phyloP scores from a whole-genome alignment of 2,797 vertebrate species.

The Crenichthys baileyi region DNA sequence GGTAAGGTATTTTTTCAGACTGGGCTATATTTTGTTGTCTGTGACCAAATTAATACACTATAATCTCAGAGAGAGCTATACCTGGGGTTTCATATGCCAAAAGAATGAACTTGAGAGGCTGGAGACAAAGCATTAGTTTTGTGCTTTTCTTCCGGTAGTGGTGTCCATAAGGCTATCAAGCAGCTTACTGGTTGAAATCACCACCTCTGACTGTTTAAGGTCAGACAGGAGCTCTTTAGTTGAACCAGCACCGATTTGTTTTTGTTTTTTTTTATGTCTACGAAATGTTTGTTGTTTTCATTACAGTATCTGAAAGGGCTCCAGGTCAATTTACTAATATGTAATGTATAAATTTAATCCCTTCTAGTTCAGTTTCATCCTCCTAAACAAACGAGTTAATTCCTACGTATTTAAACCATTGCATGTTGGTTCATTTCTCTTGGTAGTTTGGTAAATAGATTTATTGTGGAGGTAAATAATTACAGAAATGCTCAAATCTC shows the following conservation, averaged over 20 bases:
- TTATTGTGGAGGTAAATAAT: background rate
- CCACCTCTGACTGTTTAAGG: background rate
- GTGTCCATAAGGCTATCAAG: background rate
- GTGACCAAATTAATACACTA: background rate
- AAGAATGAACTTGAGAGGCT: background rate
- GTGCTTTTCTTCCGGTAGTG: background rate
- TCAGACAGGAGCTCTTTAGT: background rate
- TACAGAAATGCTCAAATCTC: background rate
- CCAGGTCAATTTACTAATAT: background rate
- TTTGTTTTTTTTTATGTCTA: background rate
- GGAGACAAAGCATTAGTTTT: background rate
- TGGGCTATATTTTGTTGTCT: background rate
- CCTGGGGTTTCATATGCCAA: background rate
- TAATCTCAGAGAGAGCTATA: background rate
- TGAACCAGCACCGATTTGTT: background rate
- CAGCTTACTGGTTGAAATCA: background rate
- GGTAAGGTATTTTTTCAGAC: background rate
- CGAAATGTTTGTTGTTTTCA: background rate
- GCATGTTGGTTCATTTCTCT: background rate
- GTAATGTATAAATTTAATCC: background rate
- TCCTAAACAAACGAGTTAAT: background rate
- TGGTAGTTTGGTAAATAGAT: background rate
- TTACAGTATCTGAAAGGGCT: background rate
- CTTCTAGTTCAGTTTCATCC: too few species aligned
- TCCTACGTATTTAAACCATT: background rate